Conservation (phyloP, 2,113 vertebrate genomes). For the Colius striatus region DNA sequence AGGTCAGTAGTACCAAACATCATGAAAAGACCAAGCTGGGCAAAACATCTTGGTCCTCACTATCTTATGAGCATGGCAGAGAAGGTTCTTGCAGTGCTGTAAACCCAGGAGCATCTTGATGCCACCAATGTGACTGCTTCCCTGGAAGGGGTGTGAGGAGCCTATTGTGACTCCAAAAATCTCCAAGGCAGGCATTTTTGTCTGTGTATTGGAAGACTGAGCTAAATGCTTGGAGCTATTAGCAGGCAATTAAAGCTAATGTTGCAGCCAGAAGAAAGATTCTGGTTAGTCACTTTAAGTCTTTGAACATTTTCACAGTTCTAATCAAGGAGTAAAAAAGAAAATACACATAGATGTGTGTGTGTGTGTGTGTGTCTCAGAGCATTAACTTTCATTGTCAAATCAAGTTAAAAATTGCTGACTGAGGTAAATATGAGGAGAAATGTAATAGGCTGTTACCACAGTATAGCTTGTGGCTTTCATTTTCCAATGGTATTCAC, state of each 20-base stretch:
- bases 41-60: neutral
- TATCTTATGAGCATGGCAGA: neutral
- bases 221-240: neutral
- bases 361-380: neutral
- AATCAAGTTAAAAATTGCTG: conserved; percentile 9
- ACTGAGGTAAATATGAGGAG: conserved; percentile 19
- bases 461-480: neutral
- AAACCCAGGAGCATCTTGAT: neutral
- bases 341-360: neutral
- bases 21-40: neutral
- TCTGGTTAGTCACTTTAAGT: neutral
- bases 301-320: neutral
- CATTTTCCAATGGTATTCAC: neutral
- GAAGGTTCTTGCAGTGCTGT: neutral
- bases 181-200: neutral
- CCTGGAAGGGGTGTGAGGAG: fast-evolving
- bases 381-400: conserved; percentile 58
- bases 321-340: conserved; percentile 31
- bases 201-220: neutral
- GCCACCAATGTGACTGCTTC: fast-evolving
- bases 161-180: neutral
- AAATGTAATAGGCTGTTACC: neutral
- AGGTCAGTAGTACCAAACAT: neutral
- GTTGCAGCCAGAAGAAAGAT: conserved; percentile 36
- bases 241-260: conserved; percentile 44